Conservation (phyloP, 2,888 invertebrate species). For the Arctia plantaginis region DNA sequence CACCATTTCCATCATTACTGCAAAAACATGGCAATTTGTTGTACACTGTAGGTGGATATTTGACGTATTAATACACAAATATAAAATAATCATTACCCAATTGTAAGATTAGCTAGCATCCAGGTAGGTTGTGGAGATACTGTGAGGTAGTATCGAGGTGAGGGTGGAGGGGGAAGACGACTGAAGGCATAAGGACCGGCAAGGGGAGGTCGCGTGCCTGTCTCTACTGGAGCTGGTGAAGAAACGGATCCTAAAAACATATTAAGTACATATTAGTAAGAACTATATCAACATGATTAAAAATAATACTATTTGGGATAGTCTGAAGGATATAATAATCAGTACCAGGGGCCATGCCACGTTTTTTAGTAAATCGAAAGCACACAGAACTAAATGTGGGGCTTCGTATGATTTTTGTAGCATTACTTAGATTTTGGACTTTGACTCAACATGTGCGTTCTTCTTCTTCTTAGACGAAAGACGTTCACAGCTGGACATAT, state of each 20-base stretch:
- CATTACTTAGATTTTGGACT: not conserved
- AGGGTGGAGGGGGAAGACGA: conserved; percentile 92
- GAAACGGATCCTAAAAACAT: conserved; percentile 35
- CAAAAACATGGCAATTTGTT: conserved; percentile 21
- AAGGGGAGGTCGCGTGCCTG: conserved; percentile 91
- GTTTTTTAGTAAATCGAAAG: not conserved
- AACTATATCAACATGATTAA: not conserved
- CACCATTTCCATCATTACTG: conserved; percentile 77
- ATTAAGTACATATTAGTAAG: not conserved
- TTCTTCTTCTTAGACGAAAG: too few species aligned
- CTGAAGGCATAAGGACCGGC: conserved; percentile 97
- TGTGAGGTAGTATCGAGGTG: conserved; percentile 93
- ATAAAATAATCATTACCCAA: conserved; percentile 85
- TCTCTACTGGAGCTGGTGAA: conserved; percentile 68
- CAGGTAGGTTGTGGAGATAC: conserved; percentile 91
- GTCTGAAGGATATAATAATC: not conserved
- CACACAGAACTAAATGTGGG: not conserved
- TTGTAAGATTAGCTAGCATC: conserved; percentile 93
- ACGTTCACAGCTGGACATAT: too few species aligned
- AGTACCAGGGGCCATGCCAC: not conserved
- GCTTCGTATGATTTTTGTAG: not conserved
- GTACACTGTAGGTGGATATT: not conserved
- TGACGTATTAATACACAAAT: not conserved
- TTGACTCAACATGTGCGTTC: not conserved
- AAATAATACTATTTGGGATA: not conserved